These are phyloP conservation scores for Hypomesus transpacificus DNA, from an alignment of 2,113 vertebrate genomes.

Conservation along the genomic window DNA sequence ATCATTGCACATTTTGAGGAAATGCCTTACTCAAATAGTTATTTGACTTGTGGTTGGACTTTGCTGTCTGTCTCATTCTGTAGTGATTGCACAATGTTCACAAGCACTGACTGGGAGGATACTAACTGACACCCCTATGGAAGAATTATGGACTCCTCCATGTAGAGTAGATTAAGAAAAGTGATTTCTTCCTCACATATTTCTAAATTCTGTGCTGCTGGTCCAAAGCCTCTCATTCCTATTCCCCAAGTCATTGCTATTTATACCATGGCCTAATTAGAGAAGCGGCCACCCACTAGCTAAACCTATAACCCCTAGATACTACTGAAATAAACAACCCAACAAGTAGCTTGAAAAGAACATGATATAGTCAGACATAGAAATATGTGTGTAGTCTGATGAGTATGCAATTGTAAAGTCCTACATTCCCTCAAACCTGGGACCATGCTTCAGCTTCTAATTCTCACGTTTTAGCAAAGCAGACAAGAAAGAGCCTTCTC, in stretches of 20 bases:
- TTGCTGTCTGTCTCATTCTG: background rate
- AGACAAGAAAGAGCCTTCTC: too few relatives aligned
- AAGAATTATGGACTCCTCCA: background rate
- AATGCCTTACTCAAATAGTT: background rate
- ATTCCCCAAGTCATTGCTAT: constrained; percentile 32
- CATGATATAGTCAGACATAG: background rate
- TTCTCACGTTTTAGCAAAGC: too few relatives aligned
- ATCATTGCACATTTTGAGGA: background rate
- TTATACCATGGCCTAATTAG: constrained; percentile 52
- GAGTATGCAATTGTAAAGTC: background rate
- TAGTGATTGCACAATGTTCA: background rate
- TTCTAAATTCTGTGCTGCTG: constrained; percentile 14
- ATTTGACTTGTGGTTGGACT: background rate
- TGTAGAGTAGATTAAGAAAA: background rate
- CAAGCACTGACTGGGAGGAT: background rate
- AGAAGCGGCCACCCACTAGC: constrained; percentile 31
- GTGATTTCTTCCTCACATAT: constrained; percentile 19
- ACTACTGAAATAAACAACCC: constrained; percentile 18
- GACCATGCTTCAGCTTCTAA: too few relatives aligned
- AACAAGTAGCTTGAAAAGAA: constrained; percentile 9
- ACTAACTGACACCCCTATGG: background rate
- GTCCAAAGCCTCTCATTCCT: constrained; percentile 3
- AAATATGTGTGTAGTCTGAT: background rate
- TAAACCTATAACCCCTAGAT: constrained; percentile 25
- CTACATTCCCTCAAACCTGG: too few relatives aligned